A percentile compares a stretch with the other conserved stretches of the same genome.
phyloP scores from a whole-genome alignment of 2,113 vertebrate species.

The Macquaria australasica region DNA sequence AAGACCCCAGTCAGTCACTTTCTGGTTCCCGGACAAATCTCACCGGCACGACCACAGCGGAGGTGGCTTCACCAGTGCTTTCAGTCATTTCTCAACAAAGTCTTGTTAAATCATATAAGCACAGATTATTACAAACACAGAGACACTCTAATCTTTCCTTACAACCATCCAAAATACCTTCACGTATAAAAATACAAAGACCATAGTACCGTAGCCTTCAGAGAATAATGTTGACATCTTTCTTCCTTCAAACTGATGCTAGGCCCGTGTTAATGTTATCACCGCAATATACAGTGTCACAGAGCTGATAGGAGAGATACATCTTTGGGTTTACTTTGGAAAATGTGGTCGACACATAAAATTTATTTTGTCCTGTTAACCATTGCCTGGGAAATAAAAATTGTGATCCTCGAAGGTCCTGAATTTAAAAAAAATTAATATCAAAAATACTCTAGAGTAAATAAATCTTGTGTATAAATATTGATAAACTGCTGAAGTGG shows the following conservation, averaged over 20 bases:
- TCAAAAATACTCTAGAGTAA: constrained; percentile 80
- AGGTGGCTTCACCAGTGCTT: constrained; percentile 22
- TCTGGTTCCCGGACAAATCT: constrained; percentile 63
- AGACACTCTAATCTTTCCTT: constrained; percentile 36
- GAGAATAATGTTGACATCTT: constrained; percentile 5
- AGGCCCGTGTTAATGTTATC: neutral
- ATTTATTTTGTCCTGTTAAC: constrained; percentile 1
- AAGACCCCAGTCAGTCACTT: constrained; percentile 68
- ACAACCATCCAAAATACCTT: constrained; percentile 51
- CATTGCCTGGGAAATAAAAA: constrained; percentile 51
- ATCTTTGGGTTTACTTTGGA: constrained; percentile 55
- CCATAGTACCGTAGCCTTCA: constrained; percentile 48
- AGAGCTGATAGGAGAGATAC: constrained; percentile 14
- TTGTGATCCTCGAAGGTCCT: constrained; percentile 28
- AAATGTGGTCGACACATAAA: constrained; percentile 28
- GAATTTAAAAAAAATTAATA: constrained; percentile 65
- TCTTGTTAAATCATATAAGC: constrained; percentile 42
- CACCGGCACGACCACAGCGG: constrained; percentile 2
- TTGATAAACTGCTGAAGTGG: constrained; percentile 42
- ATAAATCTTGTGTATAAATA: constrained; percentile 74
- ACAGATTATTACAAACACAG: constrained; percentile 59
- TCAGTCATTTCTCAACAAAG: constrained; percentile 42
- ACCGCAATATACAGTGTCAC: constrained; percentile 47
- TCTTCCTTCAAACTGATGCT: neutral
- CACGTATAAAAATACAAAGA: constrained; percentile 59